These are phyloP conservation scores for Agonum fuliginosum DNA, from an alignment of 2,888 invertebrate species.

Conservation along the genomic window DNA sequence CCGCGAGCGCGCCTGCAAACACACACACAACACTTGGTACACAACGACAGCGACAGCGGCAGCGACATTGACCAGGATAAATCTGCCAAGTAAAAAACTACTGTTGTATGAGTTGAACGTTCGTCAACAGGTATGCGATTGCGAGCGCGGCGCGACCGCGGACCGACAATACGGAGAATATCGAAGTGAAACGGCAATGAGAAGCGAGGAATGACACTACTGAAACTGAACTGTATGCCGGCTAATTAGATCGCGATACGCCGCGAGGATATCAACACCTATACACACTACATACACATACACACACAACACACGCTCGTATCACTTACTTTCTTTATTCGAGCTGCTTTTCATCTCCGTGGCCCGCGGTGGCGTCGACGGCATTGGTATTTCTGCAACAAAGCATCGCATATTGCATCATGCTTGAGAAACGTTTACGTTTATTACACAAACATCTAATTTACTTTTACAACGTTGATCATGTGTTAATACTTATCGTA, in stretches of 20 bases:
- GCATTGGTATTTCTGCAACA: conserved; percentile 89
- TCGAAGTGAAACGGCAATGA: conserved; percentile 33
- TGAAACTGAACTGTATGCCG: neutral
- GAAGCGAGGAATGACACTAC: conserved; percentile 21
- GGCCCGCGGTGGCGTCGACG: conserved; percentile 88
- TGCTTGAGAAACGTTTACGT: neutral
- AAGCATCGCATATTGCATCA: conserved; percentile 14
- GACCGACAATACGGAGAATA: conserved; percentile 45
- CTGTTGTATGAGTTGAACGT: neutral
- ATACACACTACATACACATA: neutral
- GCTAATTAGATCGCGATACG: conserved; percentile 44
- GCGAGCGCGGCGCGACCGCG: conserved; percentile 15
- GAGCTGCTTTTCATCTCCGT: conserved; percentile 86
- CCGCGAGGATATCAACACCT: conserved; percentile 20
- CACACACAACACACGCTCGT: neutral
- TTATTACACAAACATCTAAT: neutral
- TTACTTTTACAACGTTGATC: neutral
- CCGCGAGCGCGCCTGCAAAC: conserved; percentile 69
- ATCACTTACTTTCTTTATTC: conserved; percentile 83
- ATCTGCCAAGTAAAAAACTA: neutral
- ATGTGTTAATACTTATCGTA: neutral
- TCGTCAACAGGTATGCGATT: conserved; percentile 33
- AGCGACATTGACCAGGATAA: neutral
- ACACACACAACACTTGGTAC: conserved; percentile 61
- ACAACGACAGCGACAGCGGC: neutral